These are phyloP conservation scores for Conistra vaccinii DNA, from an alignment of 2,888 invertebrate genomes.

Conservation along the genomic window DNA sequence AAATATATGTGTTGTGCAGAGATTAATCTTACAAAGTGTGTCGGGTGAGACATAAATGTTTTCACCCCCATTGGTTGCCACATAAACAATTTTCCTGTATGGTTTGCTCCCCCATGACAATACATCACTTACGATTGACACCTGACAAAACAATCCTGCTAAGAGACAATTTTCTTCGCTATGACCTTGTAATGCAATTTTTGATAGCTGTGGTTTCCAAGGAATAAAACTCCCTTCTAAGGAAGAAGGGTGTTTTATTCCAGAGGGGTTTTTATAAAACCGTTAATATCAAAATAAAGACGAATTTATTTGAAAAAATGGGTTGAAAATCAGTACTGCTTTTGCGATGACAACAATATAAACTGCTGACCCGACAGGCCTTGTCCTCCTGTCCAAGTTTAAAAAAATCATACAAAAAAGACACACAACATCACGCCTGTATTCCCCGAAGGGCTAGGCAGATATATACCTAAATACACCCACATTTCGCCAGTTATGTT, in stretches of 20 bases:
- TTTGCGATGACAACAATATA: not conserved
- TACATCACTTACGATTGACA: constrained; percentile 71
- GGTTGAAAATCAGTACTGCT: not conserved
- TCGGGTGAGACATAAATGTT: constrained; percentile 70
- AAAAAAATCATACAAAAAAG: too few relatives aligned
- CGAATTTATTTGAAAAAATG: not conserved
- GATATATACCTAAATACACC: too few relatives aligned
- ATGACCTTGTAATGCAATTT: constrained; percentile 7
- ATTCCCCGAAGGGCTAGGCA: too few relatives aligned
- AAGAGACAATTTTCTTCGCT: constrained; percentile 6
- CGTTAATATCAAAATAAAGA: constrained; percentile 1
- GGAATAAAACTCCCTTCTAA: not conserved
- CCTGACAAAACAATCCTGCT: constrained; percentile 65
- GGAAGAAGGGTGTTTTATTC: not conserved
- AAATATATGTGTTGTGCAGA: constrained; percentile 25
- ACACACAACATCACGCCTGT: too few relatives aligned
- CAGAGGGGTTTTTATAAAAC: not conserved
- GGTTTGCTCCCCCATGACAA: constrained; percentile 67
- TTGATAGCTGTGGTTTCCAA: not conserved
- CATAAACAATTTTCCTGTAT: constrained; percentile 72
- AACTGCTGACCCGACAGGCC: too few relatives aligned
- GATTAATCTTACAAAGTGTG: constrained; percentile 60
- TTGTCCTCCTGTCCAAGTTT: too few relatives aligned
- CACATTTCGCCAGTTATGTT: too few relatives aligned
- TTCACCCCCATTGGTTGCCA: constrained; percentile 80